Conservation (phyloP, 2,113 vertebrate species). For the Heterotilapia buettikoferi region DNA sequence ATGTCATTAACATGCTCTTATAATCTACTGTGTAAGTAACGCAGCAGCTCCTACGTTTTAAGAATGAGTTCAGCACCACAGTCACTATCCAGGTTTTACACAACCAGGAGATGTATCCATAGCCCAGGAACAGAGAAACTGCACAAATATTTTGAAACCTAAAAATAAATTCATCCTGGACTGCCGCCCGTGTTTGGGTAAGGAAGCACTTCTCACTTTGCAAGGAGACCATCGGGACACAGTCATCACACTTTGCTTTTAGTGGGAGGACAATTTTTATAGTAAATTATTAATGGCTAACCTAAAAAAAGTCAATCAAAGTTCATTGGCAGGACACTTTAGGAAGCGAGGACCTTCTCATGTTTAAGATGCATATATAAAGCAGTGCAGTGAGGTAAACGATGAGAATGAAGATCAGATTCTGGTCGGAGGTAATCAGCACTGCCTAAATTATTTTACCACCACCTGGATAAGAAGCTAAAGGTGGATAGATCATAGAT, state of each 20-base stretch:
- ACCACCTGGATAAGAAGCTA: not conserved
- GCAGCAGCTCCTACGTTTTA: not conserved
- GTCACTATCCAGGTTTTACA: not conserved
- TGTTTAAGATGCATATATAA: not conserved
- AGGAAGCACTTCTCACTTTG: constrained; percentile 30
- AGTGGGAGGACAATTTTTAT: not conserved
- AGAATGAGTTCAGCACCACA: not conserved
- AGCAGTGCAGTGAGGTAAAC: not conserved
- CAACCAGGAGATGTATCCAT: not conserved
- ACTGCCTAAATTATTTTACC: not conserved
- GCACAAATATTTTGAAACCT: constrained; percentile 27
- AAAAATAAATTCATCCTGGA: constrained; percentile 40
- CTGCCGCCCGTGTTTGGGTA: constrained; percentile 29
- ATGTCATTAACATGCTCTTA: not conserved
- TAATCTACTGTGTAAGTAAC: not conserved
- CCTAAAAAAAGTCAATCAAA: not conserved
- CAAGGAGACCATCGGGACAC: constrained; percentile 15
- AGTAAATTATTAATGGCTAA: not conserved
- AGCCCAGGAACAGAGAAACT: not conserved
- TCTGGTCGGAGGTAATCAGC: not conserved
- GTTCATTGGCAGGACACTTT: not conserved
- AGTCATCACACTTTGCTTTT: not conserved
- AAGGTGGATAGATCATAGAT: not conserved
- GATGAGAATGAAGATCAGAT: not conserved
- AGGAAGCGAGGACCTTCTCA: not conserved